Evolutionary conservation across 2,888 invertebrate species (phyloP).

Genomic region (Panzeria rudis): DNA sequence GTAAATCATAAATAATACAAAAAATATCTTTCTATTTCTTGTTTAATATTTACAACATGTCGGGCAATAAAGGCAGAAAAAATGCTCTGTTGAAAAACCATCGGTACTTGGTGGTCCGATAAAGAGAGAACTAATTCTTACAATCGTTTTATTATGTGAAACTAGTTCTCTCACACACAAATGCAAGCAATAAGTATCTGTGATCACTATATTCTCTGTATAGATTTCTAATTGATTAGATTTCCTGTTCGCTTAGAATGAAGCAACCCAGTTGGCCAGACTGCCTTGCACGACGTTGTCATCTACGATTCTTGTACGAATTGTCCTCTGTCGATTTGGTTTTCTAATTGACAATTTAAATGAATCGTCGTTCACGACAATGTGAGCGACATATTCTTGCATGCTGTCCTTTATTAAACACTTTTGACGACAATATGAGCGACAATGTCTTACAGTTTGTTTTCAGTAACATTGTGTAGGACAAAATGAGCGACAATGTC

Average conservation of each 20-base stretch:
- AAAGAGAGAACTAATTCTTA: background rate
- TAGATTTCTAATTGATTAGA: conserved; percentile 10
- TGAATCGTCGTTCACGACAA: no score
- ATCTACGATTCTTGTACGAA: no score
- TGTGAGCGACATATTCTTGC: no score
- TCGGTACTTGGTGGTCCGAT: background rate
- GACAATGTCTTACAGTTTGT: no score
- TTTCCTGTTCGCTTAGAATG: background rate
- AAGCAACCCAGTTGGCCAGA: no score
- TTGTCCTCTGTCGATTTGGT: no score
- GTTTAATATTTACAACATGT: conserved; percentile 22
- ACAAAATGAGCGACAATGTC: no score
- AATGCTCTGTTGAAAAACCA: background rate
- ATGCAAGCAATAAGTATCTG: background rate
- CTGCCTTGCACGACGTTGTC: no score
- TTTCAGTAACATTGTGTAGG: no score
- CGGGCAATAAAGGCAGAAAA: conserved; percentile 20
- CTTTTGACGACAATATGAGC: no score
- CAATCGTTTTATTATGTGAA: background rate
- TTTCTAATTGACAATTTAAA: no score
- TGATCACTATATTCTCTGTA: background rate
- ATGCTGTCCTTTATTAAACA: no score
- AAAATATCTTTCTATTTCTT: background rate
- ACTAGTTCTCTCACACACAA: background rate
- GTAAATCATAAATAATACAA: conserved; percentile 5